A percentile compares a stretch with the other conserved stretches of the same genome.
These are phyloP conservation scores for Tachina grossa DNA, from an alignment of 2,888 invertebrate genomes.

Conservation along the genomic window DNA sequence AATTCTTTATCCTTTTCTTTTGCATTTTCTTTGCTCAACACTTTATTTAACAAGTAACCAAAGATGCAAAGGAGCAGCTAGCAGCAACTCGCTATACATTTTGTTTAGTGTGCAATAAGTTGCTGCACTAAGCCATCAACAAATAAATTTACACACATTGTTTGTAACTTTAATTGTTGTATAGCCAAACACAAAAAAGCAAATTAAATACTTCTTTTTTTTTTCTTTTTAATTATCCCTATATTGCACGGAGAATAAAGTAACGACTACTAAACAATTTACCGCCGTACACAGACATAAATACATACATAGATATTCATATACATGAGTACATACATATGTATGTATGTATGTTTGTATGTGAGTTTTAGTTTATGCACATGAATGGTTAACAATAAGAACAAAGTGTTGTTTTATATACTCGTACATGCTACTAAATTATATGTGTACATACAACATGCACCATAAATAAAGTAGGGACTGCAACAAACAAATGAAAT, in stretches of 20 bases:
- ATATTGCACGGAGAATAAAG: slow-evolving; percentile 8
- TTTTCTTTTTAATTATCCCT: slow-evolving; percentile 54
- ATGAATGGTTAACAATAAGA: slow-evolving; percentile 21
- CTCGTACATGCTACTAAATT: slow-evolving; percentile 30
- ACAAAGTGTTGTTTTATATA: slow-evolving; percentile 40
- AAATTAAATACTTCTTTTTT: slow-evolving; percentile 46
- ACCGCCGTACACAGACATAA: not conserved
- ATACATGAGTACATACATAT: not conserved
- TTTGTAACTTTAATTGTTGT: slow-evolving; percentile 40
- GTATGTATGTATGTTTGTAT: not conserved
- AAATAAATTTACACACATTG: slow-evolving; percentile 38
- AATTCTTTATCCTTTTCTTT: slow-evolving; percentile 26
- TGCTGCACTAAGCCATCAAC: slow-evolving; percentile 20
- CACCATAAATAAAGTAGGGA: slow-evolving; percentile 55
- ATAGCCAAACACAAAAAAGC: slow-evolving; percentile 2
- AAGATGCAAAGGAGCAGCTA: not conserved
- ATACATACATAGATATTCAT: not conserved
- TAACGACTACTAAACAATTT: slow-evolving; percentile 23
- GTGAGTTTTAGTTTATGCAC: not conserved
- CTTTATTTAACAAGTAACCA: slow-evolving; percentile 13
- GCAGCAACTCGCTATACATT: not conserved
- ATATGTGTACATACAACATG: slow-evolving; percentile 15
- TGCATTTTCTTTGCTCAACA: slow-evolving; percentile 32
- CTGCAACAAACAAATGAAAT: slow-evolving; percentile 26
- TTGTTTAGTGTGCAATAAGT: slow-evolving; percentile 16